Base-by-base conservation (phyloP, 1,140 invertebrate species). In the Agrypnia vestita region DNA sequence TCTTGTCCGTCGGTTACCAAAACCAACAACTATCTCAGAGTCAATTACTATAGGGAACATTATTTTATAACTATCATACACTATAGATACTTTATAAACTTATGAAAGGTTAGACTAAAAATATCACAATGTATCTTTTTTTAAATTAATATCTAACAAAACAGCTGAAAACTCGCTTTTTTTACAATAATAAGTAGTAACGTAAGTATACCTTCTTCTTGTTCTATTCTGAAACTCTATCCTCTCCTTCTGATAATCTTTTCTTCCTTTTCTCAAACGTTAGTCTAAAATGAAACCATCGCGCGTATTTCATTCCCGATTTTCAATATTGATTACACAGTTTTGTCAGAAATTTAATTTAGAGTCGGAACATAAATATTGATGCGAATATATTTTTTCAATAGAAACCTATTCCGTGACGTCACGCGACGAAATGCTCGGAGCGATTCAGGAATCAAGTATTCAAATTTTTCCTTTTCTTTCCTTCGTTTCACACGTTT, bases 1-100 rank as follows among this genome's bases (percentile, higher is more conserved):
- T 15, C 72, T 76, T 73, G 72, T 79, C 81, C 81, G 81, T 80
- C 78, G 81, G 78, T 77, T 82, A 77, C n/a, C 17, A n/a, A 43
- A 82, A 81, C 78, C 74, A 82, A 78, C 80, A 81, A 86, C 61
- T 91, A 91, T 91, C 89, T 92, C 90, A 90, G 92, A 92, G 91
- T 92, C 91, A 92, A 92, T 92, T 92, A 92, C 87, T 91, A 89
- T 91, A 91, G 91, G 91, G 91, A 92, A 92, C 91, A 92, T 91
- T 89, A 89, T 79, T 51, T 35, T 35, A 35, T 35, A 35, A 35
- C 25, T 35, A 35, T 35, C 25, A 35, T 35, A 35, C 25, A 35
- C 25, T 35, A 35, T 35, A 35, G 25, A 35, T 35, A 35, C 25
- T 35, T 35, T 35, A 35, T 35, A 35, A 35, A 35, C 25, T 35